Evolutionary conservation across 2,888 invertebrate species (phyloP).

Genomic region (Globia sparganii): DNA sequence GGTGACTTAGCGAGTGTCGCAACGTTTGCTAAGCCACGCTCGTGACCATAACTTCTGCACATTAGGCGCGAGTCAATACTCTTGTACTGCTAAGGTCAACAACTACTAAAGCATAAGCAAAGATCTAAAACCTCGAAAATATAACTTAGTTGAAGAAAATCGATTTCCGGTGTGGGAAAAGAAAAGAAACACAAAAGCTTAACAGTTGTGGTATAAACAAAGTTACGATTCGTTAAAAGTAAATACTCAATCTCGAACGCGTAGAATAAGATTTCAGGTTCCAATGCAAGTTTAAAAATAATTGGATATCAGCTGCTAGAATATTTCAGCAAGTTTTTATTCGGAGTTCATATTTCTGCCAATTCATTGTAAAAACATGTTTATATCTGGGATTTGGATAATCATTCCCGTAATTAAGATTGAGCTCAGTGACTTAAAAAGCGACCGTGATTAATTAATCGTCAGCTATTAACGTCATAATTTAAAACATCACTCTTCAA

Average conservation of each 20-base stretch:
- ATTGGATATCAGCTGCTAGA: neutral
- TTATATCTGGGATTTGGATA: slow-evolving; percentile 13
- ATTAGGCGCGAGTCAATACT: slow-evolving; percentile 16
- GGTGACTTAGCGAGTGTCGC: slow-evolving; percentile 11
- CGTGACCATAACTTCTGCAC: slow-evolving; percentile 23
- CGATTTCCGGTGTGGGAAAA: neutral
- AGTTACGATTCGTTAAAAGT: neutral
- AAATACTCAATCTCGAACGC: neutral
- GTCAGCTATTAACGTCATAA: slow-evolving; percentile 41
- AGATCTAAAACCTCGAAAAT: neutral
- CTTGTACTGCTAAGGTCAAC: neutral
- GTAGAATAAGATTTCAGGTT: neutral
- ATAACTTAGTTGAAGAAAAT: neutral
- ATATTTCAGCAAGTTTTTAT: slow-evolving; percentile 6
- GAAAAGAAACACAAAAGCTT: neutral
- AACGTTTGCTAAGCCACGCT: neutral
- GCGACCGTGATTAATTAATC: slow-evolving; percentile 40
- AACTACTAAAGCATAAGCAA: neutral
- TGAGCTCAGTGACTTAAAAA: slow-evolving; percentile 44
- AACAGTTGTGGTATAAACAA: neutral
- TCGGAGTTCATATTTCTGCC: slow-evolving; percentile 19
- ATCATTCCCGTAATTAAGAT: slow-evolving; percentile 44
- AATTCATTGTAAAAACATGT: slow-evolving; percentile 35
- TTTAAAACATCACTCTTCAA: slow-evolving; percentile 28
- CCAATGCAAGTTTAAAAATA: neutral